Base-by-base conservation (phyloP, 1,140 invertebrate genomes). In the Ceratosolen solmsi region DNA sequence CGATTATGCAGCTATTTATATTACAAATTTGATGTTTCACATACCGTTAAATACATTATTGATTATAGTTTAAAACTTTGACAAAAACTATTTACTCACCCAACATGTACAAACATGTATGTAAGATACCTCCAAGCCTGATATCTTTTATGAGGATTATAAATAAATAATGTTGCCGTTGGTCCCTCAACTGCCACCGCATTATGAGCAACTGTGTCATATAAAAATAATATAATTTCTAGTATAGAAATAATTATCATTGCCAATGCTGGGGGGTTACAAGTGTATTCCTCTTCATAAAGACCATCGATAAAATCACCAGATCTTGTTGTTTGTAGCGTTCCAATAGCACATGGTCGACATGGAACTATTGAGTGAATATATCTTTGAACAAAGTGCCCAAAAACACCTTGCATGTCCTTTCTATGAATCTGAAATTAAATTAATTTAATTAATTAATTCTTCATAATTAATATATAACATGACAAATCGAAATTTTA, bases 31-130 rank as follows among this genome's bases (percentile, higher is more conserved):
- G n/a, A n/a, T n/a, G n/a, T n/a, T n/a, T n/a, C n/a, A n/a, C n/a
- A n/a, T n/a, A n/a, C n/a, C n/a, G n/a, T n/a, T n/a, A n/a, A n/a
- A n/a, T n/a, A n/a, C n/a, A n/a, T n/a, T n/a, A n/a, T n/a, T n/a
- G n/a, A n/a, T n/a, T n/a, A n/a, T n/a, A n/a, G n/a, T n/a, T n/a
- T n/a, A n/a, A n/a, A n/a, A n/a, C n/a, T n/a, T n/a, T n/a, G n/a
- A n/a, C n/a, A n/a, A n/a, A n/a, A n/a, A n/a, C n/a, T n/a, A 74
- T 75, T 56, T 82, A 92, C 94, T 93, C 89, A 96, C 96, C 97
- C 97, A 80, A 98, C 95, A 91, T 99, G 98, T 51, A 99, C 98
- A 88, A 99, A 95, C 97, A 99, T 99, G 89, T 99, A 99, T 1
- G 96, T 96, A 13, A 99, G 71, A 89, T 95, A 99, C 85, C 98